These are phyloP conservation scores for Regulus satrapa DNA, from an alignment of 2,113 vertebrate genomes.

Conservation along the genomic window DNA sequence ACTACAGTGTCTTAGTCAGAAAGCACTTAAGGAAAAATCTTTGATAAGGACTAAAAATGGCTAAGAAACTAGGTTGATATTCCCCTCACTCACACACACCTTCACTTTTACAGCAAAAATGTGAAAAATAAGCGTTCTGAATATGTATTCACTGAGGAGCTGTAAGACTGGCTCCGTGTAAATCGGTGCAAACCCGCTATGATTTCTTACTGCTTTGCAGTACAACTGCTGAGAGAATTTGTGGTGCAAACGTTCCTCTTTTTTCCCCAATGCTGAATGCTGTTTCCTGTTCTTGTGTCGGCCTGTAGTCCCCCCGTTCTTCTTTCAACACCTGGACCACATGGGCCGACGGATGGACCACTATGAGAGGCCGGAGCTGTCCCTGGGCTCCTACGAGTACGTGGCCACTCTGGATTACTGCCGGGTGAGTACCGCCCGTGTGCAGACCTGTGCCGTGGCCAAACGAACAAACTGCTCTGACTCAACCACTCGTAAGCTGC, in stretches of 20 bases:
- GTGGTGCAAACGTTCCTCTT: not conserved
- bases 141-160: not conserved
- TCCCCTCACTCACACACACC: fast-evolving
- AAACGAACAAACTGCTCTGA: not conserved
- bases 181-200: not conserved
- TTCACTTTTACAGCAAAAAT: not conserved
- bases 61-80: not conserved
- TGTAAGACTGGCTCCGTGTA: not conserved
- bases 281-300: not conserved
- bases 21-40: not conserved
- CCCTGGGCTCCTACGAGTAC: slow-evolving; percentile 94
- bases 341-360: slow-evolving; percentile 86
- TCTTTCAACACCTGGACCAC: slow-evolving; percentile 97
- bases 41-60: not conserved
- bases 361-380: slow-evolving; percentile 90
- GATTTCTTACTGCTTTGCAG: not conserved
- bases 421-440: slow-evolving; percentile 75
- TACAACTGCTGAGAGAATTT: not conserved
- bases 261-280: not conserved
- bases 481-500: not conserved
- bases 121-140: not conserved
- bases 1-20: not conserved
- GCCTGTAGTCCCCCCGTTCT: slow-evolving; percentile 83
- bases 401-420: slow-evolving; percentile 90
- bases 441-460: not conserved